Percentiles rank a stretch among this genome's conserved stretches.
These are phyloP conservation scores for Mechanitis mazaeus DNA, from an alignment of 2,888 invertebrate genomes.

Conservation along the genomic window DNA sequence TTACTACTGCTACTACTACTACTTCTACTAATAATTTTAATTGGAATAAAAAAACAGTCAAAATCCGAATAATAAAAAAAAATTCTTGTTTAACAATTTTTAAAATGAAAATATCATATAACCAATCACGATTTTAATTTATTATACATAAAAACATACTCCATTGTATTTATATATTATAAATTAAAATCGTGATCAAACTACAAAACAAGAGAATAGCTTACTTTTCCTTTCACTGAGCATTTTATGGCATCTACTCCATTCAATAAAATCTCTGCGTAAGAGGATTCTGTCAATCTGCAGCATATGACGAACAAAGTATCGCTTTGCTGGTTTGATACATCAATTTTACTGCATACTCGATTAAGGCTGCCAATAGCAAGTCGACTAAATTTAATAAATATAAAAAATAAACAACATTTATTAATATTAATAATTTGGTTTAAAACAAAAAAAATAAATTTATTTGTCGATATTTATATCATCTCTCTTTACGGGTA, in stretches of 20 bases:
- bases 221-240: slow-evolving; percentile 8
- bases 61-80: no score
- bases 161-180: background rate
- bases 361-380: slow-evolving; percentile 15
- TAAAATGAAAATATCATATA: no score
- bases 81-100: no score
- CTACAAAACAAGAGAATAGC: slow-evolving; percentile 55
- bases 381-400: background rate
- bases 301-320: slow-evolving; percentile 28
- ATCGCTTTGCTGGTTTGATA: slow-evolving; percentile 22
- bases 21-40: no score
- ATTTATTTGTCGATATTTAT: no score
- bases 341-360: slow-evolving; percentile 17
- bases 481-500: no score
- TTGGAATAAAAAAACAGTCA: no score
- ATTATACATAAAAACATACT: background rate
- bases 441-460: no score
- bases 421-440: no score
- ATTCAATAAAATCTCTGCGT: slow-evolving; percentile 18
- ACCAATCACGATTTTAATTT: no score
- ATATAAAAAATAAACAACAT: no score
- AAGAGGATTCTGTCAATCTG: slow-evolving; percentile 25
- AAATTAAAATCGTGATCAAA: background rate
- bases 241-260: slow-evolving; percentile 10
- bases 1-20: no score